Percentiles rank a stretch among this genome's conserved stretches.
phyloP scores from a whole-genome alignment of 2,888 invertebrate genomes.

The Meiosimyza platycephala region DNA sequence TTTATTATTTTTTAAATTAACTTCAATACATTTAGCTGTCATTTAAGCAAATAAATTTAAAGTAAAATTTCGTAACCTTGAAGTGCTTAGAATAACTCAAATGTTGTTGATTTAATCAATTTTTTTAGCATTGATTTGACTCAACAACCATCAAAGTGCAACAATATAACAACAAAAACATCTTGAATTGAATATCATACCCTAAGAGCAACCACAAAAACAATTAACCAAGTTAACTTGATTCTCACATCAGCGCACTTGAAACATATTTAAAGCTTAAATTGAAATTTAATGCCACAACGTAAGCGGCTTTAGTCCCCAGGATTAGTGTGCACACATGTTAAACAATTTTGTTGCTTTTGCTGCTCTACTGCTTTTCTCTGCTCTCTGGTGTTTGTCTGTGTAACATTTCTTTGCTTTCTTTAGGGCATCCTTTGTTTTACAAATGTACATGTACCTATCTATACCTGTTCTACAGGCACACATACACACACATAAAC shows the following conservation, averaged over 20 bases:
- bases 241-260: slow-evolving; percentile 27
- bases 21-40: no score
- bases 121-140: no score
- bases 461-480: neutral
- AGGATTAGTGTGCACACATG: slow-evolving; percentile 58
- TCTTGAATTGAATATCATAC: neutral
- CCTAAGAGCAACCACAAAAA: slow-evolving; percentile 10
- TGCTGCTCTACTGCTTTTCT: neutral
- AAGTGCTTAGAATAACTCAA: no score
- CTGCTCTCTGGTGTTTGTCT: neutral
- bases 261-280: slow-evolving; percentile 51
- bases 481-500: neutral
- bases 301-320: slow-evolving; percentile 51
- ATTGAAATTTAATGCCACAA: slow-evolving; percentile 59
- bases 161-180: no score
- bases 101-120: no score
- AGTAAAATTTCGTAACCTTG: no score
- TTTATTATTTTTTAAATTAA: no score
- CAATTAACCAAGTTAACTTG: slow-evolving; percentile 29
- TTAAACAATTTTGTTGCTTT: slow-evolving; percentile 51
- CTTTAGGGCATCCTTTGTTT: neutral
- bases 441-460: neutral
- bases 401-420: neutral
- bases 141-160: no score
- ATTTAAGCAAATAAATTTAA: no score